Base-by-base conservation (phyloP, 2,888 invertebrate genomes). In the Tinea semifulvella region DNA sequence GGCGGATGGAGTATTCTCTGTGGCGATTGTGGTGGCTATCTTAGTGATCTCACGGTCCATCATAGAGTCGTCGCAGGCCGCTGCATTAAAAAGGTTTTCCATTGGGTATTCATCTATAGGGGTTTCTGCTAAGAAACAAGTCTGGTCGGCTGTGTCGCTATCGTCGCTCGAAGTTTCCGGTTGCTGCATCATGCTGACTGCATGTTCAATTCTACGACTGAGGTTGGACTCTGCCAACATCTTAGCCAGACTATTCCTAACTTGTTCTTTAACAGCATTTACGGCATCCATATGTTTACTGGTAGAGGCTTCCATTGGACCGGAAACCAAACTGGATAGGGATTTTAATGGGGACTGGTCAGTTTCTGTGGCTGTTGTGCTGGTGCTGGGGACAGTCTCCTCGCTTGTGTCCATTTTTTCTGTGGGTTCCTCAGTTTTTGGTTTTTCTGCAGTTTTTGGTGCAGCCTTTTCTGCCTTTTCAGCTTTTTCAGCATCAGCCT, bases 311-410 rank as follows among this genome's bases (percentile, higher is more conserved):
- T 75, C 71, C 53, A 79, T 67, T 28, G 77, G 85, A 73, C 76
- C 84, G 55, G 85, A 85, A 47, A 86, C 85, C 56, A 86, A 71
- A 64, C 86, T 85, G 43, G 86, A 86, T 48, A 86, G 65, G 46
- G 86, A 86, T 61, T 85, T 85, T 18, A 86, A 85, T 42, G 86
- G 85, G 42, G 85, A 85, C 56, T 83, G 84, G 52, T 74, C 76
- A 64, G 59, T 70, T 54, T 73, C 75, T 53, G 63, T 28, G 26
- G 71, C 68, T 49, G 63, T 55, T 46, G 66, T 66, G 11, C 74
- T 67, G 35, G 65, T 45, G 56, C 75, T 73, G 58, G 75, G 67
- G 11, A 70, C 54, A 27, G 68, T 62, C 22, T 50, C 68, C 64
- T 48, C 69, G 70, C 31, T 13, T 47, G 66, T 36, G 17, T 36